Evolutionary conservation across 2,888 invertebrate species (phyloP).

Genomic region (Nymphalis c-album): DNA sequence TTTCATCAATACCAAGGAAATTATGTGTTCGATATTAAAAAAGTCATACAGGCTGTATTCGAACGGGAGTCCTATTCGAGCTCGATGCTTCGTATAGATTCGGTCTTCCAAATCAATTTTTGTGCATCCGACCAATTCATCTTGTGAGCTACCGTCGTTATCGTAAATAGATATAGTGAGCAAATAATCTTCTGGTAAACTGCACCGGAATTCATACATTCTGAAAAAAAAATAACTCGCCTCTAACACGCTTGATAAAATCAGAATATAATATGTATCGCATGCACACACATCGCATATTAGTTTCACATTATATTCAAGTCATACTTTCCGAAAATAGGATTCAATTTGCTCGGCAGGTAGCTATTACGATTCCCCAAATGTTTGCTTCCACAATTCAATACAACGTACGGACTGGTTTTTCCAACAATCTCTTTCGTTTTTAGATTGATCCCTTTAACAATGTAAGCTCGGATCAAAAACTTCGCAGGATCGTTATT

Average conservation of each 20-base stretch:
- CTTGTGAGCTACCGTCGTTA: slow-evolving; percentile 84
- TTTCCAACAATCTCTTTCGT: slow-evolving; percentile 86
- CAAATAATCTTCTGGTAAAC: slow-evolving; percentile 87
- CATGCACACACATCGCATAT: too few relatives aligned
- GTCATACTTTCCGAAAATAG: slow-evolving; percentile 89
- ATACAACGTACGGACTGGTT: slow-evolving; percentile 89
- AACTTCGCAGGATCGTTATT: slow-evolving; percentile 83
- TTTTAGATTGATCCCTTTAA: slow-evolving; percentile 86
- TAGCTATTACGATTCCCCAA: slow-evolving; percentile 85
- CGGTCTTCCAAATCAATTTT: slow-evolving; percentile 93
- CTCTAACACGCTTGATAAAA: not conserved
- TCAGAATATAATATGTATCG: not conserved
- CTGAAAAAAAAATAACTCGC: slow-evolving; percentile 64
- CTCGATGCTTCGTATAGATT: slow-evolving; percentile 89
- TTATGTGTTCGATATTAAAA: not conserved
- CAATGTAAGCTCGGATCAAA: slow-evolving; percentile 88
- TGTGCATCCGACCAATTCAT: slow-evolving; percentile 93
- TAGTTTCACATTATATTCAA: not conserved
- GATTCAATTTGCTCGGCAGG: slow-evolving; percentile 88
- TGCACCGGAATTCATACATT: slow-evolving; percentile 87
- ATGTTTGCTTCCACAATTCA: slow-evolving; percentile 84
- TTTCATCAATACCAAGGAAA: too few relatives aligned
- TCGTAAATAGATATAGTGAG: slow-evolving; percentile 89
- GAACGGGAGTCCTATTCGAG: slow-evolving; percentile 87
- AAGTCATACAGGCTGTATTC: slow-evolving; percentile 83